Percentiles rank a stretch among this genome's conserved stretches.
Evolutionary conservation across 2,888 invertebrate genomes (phyloP).

Genomic region (Phasia obesa): DNA sequence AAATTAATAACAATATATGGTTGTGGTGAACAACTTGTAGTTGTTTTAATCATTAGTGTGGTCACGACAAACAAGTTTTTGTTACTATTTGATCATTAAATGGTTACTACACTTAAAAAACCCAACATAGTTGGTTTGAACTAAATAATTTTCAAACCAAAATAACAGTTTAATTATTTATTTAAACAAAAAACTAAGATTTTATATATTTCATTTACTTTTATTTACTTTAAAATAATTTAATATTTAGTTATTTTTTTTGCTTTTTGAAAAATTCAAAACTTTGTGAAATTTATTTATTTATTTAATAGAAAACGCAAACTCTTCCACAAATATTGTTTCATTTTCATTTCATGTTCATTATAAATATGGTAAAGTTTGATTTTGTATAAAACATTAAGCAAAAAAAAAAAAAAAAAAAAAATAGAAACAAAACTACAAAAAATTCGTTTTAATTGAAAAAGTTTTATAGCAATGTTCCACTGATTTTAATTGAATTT

Average conservation of each 20-base stretch:
- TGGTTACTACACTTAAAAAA: too few relatives aligned
- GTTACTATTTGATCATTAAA: too few relatives aligned
- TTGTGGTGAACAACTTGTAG: too few relatives aligned
- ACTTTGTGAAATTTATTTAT: constrained; percentile 21
- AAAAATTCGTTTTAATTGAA: constrained; percentile 69
- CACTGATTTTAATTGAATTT: constrained; percentile 72
- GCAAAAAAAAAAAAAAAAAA: constrained; percentile 43
- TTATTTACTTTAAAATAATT: too few relatives aligned
- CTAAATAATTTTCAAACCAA: too few relatives aligned
- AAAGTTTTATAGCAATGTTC: constrained; percentile 69
- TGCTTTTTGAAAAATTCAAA: constrained; percentile 1
- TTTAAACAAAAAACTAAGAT: too few relatives aligned
- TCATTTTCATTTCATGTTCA: constrained; percentile 59
- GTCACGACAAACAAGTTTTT: too few relatives aligned
- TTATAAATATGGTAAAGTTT: constrained; percentile 61
- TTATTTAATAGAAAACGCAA: constrained; percentile 30
- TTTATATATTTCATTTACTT: too few relatives aligned
- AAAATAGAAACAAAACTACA: constrained; percentile 29
- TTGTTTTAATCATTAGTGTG: too few relatives aligned
- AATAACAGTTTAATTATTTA: too few relatives aligned
- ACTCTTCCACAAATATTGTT: constrained; percentile 49
- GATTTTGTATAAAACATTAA: constrained; percentile 29
- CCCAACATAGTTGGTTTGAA: too few relatives aligned
- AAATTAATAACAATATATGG: too few relatives aligned
- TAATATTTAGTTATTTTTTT: neutral